Conservation (phyloP, 2,797 vertebrate genomes). For the Anisognathus igniventris region DNA sequence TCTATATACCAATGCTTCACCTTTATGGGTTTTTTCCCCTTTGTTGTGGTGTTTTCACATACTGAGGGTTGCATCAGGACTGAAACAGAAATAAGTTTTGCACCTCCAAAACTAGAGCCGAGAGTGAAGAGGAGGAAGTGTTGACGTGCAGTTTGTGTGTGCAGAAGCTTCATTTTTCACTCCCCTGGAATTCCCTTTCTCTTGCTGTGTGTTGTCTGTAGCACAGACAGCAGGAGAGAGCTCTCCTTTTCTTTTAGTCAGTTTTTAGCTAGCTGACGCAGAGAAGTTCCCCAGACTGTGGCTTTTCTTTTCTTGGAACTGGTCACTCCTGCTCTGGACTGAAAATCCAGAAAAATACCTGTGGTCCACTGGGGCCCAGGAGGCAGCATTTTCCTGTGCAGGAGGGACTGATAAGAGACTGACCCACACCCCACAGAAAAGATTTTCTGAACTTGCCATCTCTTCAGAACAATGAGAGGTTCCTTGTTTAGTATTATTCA, state of each 20-base stretch:
- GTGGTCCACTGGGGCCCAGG: not conserved
- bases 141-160: accelerated
- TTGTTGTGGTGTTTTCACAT: not conserved
- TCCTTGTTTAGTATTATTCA: not conserved
- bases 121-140: accelerated
- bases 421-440: not conserved
- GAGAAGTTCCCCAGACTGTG: not conserved
- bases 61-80: not conserved
- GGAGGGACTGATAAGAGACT: not conserved
- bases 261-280: not conserved
- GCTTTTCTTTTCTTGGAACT: not conserved
- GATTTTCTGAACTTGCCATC: not conserved
- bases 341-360: not conserved
- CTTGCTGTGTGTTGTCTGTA: not conserved
- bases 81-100: not conserved
- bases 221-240: not conserved
- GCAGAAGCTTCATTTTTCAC: not conserved
- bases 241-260: not conserved
- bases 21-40: not conserved
- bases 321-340: not conserved
- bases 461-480: not conserved
- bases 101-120: not conserved
- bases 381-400: accelerated
- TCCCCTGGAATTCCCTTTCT: not conserved
- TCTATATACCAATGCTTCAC: not conserved